These are phyloP conservation scores for Paramormyrops hopkinsi DNA, from an alignment of 2,797 vertebrate species.

Conservation along the genomic window DNA sequence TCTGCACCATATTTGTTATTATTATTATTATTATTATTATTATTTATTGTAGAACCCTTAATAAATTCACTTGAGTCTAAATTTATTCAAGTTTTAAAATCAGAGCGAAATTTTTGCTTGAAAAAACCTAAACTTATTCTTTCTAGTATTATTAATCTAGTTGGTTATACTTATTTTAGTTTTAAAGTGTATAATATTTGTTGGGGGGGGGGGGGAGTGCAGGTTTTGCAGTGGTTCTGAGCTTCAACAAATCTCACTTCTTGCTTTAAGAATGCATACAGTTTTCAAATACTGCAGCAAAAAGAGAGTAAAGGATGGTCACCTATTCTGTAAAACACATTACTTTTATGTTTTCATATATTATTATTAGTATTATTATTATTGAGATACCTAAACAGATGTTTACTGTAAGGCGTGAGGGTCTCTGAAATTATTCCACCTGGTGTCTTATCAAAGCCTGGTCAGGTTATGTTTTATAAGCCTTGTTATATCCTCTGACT, in stretches of 20 bases:
- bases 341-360: background rate
- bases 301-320: background rate
- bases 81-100: background rate
- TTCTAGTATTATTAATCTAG: background rate
- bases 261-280: background rate
- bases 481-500: constrained; percentile 34
- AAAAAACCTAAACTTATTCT: background rate
- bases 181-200: background rate
- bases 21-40: constrained; percentile 5
- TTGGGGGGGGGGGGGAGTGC: background rate
- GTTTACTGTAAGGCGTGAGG: constrained; percentile 23
- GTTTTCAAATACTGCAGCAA: background rate
- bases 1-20: background rate
- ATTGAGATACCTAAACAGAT: constrained; percentile 19
- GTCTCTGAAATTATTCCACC: constrained; percentile 23
- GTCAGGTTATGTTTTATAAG: constrained; percentile 37
- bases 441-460: constrained; percentile 29
- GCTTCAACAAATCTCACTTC: background rate
- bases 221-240: background rate
- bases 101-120: background rate
- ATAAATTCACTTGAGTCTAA: background rate
- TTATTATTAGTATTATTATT: background rate
- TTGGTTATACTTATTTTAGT: background rate
- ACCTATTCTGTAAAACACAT: background rate
- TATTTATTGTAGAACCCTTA: constrained; percentile 4